These are phyloP conservation scores for Trichacis sp. DNA, from an alignment of 2,888 invertebrate species.

Conservation along the genomic window DNA sequence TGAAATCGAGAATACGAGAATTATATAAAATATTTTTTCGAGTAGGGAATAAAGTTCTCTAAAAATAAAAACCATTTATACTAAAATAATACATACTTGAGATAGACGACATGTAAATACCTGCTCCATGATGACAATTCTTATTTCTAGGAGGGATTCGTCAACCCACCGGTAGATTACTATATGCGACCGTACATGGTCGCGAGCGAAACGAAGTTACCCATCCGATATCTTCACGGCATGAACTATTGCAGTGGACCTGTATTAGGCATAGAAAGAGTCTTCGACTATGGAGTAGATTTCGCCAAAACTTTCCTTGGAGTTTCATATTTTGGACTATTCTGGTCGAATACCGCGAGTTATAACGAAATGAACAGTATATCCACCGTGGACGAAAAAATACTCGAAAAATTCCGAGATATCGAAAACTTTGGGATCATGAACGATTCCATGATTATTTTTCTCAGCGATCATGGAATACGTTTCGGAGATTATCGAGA, in stretches of 20 bases:
- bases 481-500: slow-evolving; percentile 80
- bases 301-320: slow-evolving; percentile 73
- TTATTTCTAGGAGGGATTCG: slow-evolving; percentile 80
- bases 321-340: slow-evolving; percentile 79
- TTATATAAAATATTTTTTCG: too few relatives aligned
- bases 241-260: slow-evolving; percentile 75
- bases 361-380: slow-evolving; percentile 79
- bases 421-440: slow-evolving; percentile 74
- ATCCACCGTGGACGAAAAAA: slow-evolving; percentile 76
- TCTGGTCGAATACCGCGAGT: slow-evolving; percentile 84
- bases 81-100: too few relatives aligned
- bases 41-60: too few relatives aligned
- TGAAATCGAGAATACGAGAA: too few relatives aligned
- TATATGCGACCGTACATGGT: slow-evolving; percentile 82
- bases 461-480: slow-evolving; percentile 85
- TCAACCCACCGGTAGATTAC: slow-evolving; percentile 82
- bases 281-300: slow-evolving; percentile 78
- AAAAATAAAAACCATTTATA: too few relatives aligned
- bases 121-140: too few relatives aligned
- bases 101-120: too few relatives aligned
- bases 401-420: slow-evolving; percentile 73
- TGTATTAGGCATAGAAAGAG: slow-evolving; percentile 75
- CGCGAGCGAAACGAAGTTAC: slow-evolving; percentile 75
- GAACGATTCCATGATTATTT: slow-evolving; percentile 77
- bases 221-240: slow-evolving; percentile 67